phyloP scores from a whole-genome alignment of 1,140 invertebrate species.

The Drosophila tani region DNA sequence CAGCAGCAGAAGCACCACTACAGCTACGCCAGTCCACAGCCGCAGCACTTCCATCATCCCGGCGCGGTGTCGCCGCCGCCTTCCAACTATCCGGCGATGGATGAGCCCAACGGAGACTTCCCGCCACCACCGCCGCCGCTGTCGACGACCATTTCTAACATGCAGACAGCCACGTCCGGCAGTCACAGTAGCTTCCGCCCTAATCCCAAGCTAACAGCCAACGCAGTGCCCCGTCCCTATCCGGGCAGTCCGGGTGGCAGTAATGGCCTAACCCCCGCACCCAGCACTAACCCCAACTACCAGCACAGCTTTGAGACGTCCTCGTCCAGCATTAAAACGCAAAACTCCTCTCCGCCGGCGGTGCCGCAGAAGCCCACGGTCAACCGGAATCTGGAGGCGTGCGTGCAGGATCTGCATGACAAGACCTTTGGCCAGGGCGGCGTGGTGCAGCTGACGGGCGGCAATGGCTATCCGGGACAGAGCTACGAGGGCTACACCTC shows the following conservation, averaged over 20 bases:
- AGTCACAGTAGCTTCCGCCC: slow-evolving; percentile 72
- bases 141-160: slow-evolving; percentile 81
- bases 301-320: slow-evolving; percentile 79
- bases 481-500: slow-evolving; percentile 88
- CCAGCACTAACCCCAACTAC: slow-evolving; percentile 70
- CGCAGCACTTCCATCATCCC: slow-evolving; percentile 81
- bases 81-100: slow-evolving; percentile 57
- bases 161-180: slow-evolving; percentile 74
- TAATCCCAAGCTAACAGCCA: slow-evolving; percentile 85
- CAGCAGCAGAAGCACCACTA: slow-evolving; percentile 75
- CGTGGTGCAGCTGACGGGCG: slow-evolving; percentile 76
- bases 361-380: slow-evolving; percentile 68
- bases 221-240: slow-evolving; percentile 83
- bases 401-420: slow-evolving; percentile 83
- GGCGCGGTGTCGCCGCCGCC: slow-evolving; percentile 79
- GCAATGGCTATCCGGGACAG: slow-evolving; percentile 82
- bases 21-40: slow-evolving; percentile 68
- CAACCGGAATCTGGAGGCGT: slow-evolving; percentile 82
- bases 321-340: slow-evolving; percentile 72
- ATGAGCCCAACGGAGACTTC: slow-evolving; percentile 68
- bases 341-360: slow-evolving; percentile 65
- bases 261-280: slow-evolving; percentile 62
- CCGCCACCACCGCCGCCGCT: slow-evolving; percentile 82
- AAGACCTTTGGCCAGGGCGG: slow-evolving; percentile 84
- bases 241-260: slow-evolving; percentile 77